Evolutionary conservation across 2,113 vertebrate genomes (phyloP).

Genomic region (Felis catus): DNA sequence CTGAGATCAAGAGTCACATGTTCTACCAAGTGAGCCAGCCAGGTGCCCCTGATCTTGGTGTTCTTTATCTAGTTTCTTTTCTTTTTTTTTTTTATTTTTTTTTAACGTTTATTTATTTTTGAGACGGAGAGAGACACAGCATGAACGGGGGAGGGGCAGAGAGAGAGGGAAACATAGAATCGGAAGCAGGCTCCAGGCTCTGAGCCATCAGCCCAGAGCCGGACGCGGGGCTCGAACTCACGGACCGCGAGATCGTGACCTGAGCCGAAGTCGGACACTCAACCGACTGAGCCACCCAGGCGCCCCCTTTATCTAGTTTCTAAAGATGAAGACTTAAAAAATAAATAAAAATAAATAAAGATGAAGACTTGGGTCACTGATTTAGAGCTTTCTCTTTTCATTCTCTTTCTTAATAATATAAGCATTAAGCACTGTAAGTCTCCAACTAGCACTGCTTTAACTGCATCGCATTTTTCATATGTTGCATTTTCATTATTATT

Average conservation of each 20-base stretch:
- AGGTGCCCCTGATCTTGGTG: neutral
- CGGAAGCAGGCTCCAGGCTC: no score
- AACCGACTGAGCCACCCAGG: neutral
- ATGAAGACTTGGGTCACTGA: neutral
- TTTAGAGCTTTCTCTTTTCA: neutral
- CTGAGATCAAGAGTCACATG: neutral
- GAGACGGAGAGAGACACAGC: no score
- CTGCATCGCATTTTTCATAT: neutral
- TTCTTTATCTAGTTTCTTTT: neutral
- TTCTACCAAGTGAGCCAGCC: neutral
- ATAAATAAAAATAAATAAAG: neutral
- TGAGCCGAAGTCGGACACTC: no score
- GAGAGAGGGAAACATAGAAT: no score
- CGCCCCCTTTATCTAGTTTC: neutral
- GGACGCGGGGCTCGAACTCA: no score
- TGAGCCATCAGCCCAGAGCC: no score
- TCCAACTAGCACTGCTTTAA: neutral
- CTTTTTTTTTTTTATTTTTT: no score
- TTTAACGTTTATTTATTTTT: no score
- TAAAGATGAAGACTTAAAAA: neutral
- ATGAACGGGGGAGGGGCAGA: no score
- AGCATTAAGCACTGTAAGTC: neutral
- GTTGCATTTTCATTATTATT: neutral
- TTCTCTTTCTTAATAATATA: neutral
- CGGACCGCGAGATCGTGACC: no score